Evolutionary conservation across 2,888 invertebrate species (phyloP), one percentile per base, ranked within the genome.

Genomic region (Leucophora obtusa): DNA sequence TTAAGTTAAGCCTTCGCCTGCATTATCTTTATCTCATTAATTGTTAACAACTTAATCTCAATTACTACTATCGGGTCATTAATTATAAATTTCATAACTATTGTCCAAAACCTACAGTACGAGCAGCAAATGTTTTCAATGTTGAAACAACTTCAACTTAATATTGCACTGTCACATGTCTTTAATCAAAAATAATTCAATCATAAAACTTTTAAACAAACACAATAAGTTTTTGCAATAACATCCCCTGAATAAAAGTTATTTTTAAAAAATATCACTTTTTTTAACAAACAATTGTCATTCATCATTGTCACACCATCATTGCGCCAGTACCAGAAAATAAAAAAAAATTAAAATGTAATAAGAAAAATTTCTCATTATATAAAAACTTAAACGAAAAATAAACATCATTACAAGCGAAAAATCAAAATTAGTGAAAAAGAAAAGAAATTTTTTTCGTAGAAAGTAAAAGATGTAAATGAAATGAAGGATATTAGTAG

Each of bases 221-320:
- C 43, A 43, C 24, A 70, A 72, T 68, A 66, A 63, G 18, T 38
- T 53, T 18, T 9, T 35, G n/a, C 28, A 54, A 75, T 56, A 71
- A 50, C 47, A 69, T 47, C 50, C 50, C 1, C 50, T 17, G 53
- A 17, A 56, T n/a, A 75, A 66, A 66, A 70, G 24, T 56, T n/a
- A 5, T 33, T 56, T 50, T 28, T 28, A 6, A 17, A 47, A 68
- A 17, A 47, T 43, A 47, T 3, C 15, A 11, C 11, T 59, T 51
- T 18, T n/a, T n/a, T n/a, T 14, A 18, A 24, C 54, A 51, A 80
- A 63, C 58, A 76, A 80, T 80, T 76, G 69, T 80, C 75, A 80
- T 80, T 80, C 53, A 76, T 80, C 80, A 80, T 76, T 72, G 75
- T 80, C 80, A 72, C 51, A 58, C 21, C 68, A 60, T 8, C 21